Evolutionary conservation across 2,888 invertebrate genomes (phyloP).

Genomic region (Liodrosophila aerea): DNA sequence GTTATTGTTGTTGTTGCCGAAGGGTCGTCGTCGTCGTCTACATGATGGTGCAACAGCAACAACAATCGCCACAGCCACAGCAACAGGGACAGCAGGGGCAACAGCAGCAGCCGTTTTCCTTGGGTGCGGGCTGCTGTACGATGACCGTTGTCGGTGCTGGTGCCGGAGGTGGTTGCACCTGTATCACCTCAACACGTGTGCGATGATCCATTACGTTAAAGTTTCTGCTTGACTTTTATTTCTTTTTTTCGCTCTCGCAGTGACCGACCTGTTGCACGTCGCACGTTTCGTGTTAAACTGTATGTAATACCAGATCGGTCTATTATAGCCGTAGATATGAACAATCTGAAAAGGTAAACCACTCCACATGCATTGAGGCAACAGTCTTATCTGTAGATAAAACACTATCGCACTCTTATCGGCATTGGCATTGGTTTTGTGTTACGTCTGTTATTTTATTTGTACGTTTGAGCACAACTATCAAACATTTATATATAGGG

Average conservation of each 20-base stretch:
- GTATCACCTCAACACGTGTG: conserved; percentile 66
- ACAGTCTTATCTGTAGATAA: conserved; percentile 56
- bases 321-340: conserved; percentile 46
- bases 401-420: conserved; percentile 40
- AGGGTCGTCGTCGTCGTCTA: conserved; percentile 28
- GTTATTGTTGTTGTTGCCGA: conserved; percentile 3
- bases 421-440: too few species aligned
- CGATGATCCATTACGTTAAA: conserved; percentile 55
- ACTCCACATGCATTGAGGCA: conserved; percentile 3
- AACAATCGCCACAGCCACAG: conserved; percentile 68
- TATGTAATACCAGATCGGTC: conserved; percentile 39
- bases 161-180: conserved; percentile 45
- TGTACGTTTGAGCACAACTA: conserved; percentile 7
- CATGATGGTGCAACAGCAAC: conserved; percentile 73
- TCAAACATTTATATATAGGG: not conserved
- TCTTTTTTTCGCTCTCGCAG: not conserved
- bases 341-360: conserved; percentile 46
- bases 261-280: conserved; percentile 56
- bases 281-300: conserved; percentile 41
- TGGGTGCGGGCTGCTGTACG: conserved; percentile 49
- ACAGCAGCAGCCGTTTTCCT: conserved; percentile 63
- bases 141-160: conserved; percentile 61
- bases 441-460: conserved; percentile 24
- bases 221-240: not conserved
- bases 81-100: conserved; percentile 67